These are phyloP conservation scores for Bemisia tabaci DNA, from an alignment of 1,140 invertebrate genomes.

Conservation along the genomic window DNA sequence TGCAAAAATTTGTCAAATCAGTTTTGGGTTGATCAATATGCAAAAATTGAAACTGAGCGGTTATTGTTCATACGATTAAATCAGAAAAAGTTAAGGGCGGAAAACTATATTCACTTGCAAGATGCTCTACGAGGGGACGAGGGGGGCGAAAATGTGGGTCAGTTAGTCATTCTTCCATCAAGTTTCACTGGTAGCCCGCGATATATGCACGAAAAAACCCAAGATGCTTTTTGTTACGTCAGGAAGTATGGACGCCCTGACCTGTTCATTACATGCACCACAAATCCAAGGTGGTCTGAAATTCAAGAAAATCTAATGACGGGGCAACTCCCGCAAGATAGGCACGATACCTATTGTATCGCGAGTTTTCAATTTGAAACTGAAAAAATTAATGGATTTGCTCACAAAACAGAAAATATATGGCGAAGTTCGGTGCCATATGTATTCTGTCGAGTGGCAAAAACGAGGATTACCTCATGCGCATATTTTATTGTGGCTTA, in stretches of 20 bases:
- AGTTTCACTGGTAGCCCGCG: constrained; percentile 29
- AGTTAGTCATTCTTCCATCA: constrained; percentile 28
- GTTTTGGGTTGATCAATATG: constrained; percentile 30
- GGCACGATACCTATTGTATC: constrained; percentile 14
- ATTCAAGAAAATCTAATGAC: constrained; percentile 6
- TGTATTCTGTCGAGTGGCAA: constrained; percentile 39
- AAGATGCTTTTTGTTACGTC: constrained; percentile 34
- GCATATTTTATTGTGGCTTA: constrained; percentile 2
- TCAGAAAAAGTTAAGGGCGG: constrained; percentile 21
- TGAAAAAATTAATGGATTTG: constrained; percentile 6
- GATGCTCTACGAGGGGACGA: constrained; percentile 28
- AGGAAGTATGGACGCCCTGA: constrained; percentile 27
- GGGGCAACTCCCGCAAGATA: constrained; percentile 21
- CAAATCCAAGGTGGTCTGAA: constrained; percentile 4
- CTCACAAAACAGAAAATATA: constrained; percentile 18
- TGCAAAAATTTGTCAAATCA: constrained; percentile 28
- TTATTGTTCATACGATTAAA: constrained; percentile 27
- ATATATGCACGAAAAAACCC: constrained; percentile 31
- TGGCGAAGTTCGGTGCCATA: constrained; percentile 28
- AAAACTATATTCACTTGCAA: constrained; percentile 24
- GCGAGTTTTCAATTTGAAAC: constrained; percentile 15
- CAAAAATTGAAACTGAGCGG: constrained; percentile 29
- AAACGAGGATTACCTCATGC: constrained; percentile 21
- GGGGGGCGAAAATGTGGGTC: constrained; percentile 20
- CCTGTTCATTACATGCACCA: constrained; percentile 19